Evolutionary conservation across 2,888 invertebrate species (phyloP).

Genomic region (Philopedon plagiatum): DNA sequence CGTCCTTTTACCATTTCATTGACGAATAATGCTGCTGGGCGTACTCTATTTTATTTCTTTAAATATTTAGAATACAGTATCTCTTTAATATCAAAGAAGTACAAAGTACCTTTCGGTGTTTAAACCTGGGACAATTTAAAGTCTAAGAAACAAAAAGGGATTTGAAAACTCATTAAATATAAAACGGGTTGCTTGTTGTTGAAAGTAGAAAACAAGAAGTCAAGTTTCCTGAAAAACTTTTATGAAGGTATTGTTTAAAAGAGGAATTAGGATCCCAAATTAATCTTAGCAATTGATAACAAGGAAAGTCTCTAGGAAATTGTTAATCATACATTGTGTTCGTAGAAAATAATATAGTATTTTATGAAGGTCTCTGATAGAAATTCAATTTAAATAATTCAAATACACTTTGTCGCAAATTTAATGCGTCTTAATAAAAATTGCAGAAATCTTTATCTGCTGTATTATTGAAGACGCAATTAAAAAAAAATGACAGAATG

Average conservation of each 20-base stretch:
- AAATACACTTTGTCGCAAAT: too few species aligned
- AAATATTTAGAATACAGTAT: background rate
- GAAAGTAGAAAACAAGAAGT: constrained; percentile 6
- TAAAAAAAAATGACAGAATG: too few species aligned
- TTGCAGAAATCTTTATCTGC: too few species aligned
- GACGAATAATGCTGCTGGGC: too few species aligned
- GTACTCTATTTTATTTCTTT: too few species aligned
- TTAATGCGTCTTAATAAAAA: too few species aligned
- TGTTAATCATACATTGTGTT: too few species aligned
- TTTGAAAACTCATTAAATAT: constrained; percentile 18
- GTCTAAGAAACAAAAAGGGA: background rate
- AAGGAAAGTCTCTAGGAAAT: background rate
- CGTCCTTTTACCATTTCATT: too few species aligned
- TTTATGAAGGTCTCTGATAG: too few species aligned
- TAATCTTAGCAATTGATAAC: background rate
- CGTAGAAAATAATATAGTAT: too few species aligned
- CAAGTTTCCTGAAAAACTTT: background rate
- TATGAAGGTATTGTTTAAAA: constrained; percentile 14
- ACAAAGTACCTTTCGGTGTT: background rate
- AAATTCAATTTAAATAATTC: too few species aligned
- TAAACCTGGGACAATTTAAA: background rate
- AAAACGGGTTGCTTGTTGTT: constrained; percentile 8
- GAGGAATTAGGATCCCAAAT: background rate
- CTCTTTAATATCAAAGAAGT: background rate
- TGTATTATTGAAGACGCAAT: too few species aligned